A percentile compares a stretch with the other conserved stretches of the same genome.
These are phyloP conservation scores for Drosophila carrolli DNA, from an alignment of 1,140 invertebrate genomes.

Conservation along the genomic window DNA sequence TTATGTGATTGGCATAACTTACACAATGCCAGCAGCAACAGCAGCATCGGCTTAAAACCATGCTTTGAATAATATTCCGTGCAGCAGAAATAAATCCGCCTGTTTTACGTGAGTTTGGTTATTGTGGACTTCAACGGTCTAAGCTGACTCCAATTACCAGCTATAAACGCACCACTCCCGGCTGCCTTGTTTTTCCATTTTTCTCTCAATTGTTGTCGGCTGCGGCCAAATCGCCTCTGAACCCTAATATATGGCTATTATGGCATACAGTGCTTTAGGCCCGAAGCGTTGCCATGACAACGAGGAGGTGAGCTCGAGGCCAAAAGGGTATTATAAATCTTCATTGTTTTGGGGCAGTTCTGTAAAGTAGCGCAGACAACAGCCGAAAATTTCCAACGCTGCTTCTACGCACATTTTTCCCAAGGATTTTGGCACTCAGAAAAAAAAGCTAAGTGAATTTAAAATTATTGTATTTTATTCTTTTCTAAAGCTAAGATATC, in stretches of 20 bases:
- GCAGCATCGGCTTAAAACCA: slow-evolving; percentile 21
- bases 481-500: too few species aligned
- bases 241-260: slow-evolving; percentile 79
- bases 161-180: slow-evolving; percentile 13
- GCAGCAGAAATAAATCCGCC: neutral
- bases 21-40: slow-evolving; percentile 40
- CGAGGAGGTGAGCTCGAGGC: slow-evolving; percentile 7
- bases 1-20: slow-evolving; percentile 79
- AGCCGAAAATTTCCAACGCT: slow-evolving; percentile 58
- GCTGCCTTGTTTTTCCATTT: slow-evolving; percentile 17
- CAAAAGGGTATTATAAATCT: slow-evolving; percentile 68
- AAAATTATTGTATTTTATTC: too few species aligned
- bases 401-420: slow-evolving; percentile 41
- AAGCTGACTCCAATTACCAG: slow-evolving; percentile 56
- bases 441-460: neutral
- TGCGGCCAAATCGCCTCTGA: slow-evolving; percentile 65
- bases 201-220: slow-evolving; percentile 56
- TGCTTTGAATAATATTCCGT: slow-evolving; percentile 20
- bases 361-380: slow-evolving; percentile 78
- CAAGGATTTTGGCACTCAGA: slow-evolving; percentile 4
- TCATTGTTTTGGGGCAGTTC: slow-evolving; percentile 68
- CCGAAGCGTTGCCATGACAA: slow-evolving; percentile 33
- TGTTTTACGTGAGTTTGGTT: slow-evolving; percentile 11
- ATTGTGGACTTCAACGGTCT: slow-evolving; percentile 4
- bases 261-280: slow-evolving; percentile 56